Conservation (phyloP, 2,113 vertebrate genomes). For the Cariama cristata region DNA sequence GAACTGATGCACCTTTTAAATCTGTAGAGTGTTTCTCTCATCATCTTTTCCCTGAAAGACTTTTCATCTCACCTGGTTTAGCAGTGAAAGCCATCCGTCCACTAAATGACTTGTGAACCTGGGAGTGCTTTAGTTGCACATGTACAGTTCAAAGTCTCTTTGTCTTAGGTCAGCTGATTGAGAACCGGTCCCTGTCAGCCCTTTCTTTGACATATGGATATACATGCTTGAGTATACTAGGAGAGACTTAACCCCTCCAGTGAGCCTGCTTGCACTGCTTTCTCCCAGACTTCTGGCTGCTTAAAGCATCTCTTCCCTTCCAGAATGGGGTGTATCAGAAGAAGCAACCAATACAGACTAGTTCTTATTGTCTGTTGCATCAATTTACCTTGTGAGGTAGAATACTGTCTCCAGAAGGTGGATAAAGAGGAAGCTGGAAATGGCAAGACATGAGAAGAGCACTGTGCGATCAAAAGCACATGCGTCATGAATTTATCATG, state of each 20-base stretch:
- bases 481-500: conserved; percentile 53
- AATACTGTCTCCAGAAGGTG: background rate
- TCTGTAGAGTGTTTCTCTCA: background rate
- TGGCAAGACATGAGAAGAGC: background rate
- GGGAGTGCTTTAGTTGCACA: background rate
- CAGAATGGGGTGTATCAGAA: background rate
- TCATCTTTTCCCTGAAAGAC: background rate
- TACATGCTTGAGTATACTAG: background rate
- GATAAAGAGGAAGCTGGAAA: conserved; percentile 5
- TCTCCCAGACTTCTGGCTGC: background rate
- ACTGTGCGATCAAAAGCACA: background rate
- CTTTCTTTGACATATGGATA: background rate
- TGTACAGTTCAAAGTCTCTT: background rate
- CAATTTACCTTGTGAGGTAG: background rate
- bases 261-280: background rate
- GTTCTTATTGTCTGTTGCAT: background rate
- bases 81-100: background rate
- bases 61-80: background rate
- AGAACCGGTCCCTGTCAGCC: background rate
- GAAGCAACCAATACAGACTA: background rate
- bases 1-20: background rate
- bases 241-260: background rate
- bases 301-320: background rate
- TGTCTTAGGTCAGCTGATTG: background rate
- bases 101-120: background rate